Evolutionary conservation across 2,113 vertebrate genomes (phyloP), one percentile per base, ranked within the genome.

Genomic region (Microtus ochrogaster): DNA sequence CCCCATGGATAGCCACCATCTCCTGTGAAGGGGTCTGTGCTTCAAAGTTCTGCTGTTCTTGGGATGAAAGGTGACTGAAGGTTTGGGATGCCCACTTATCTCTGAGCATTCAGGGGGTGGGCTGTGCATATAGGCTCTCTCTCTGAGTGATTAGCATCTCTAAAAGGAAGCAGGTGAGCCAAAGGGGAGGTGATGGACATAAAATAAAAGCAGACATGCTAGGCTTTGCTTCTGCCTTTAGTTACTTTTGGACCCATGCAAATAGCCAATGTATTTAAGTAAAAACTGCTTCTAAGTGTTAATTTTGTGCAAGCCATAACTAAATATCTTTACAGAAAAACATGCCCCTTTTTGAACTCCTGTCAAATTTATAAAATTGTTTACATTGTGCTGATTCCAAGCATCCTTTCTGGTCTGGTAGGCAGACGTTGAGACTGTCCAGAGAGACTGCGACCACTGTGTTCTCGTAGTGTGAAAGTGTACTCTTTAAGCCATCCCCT

Each of bases 101-200:
- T 65, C 39, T 65, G 26, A 17, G 12, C 24, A 41, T 65, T 39
- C 14, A 30, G 2, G 12, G 5, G 26, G 10, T 16, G 44, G 82
- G 24, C 1, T 16, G 4, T 26, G 10, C 24, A 44, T 26, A 65
- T 14, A 16, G 55, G 17, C 0, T 1, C 5, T 58, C 7, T 44
- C 39, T 55, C 63, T 63, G n/a, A 84, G 58, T 84, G 24, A 41
- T 63, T 65, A 63, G 14, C n/a, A 44, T 65, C n/a, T 30, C 5
- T 65, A 19, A 41, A 84, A n/a, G 14, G 8, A 41, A 61, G 22
- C 21, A 83, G 36, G 55, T 16, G n/a, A 39, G 28, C 2, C 55
- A 65, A 41, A 63, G 8, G 3, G n/a, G 5, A 83, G 81, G 81
- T 7, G 22, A 39, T 17, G 12, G 10, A 41, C 61, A 84, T 8